Conservation (phyloP, 2,113 vertebrate genomes). For the Agapornis roseicollis region DNA sequence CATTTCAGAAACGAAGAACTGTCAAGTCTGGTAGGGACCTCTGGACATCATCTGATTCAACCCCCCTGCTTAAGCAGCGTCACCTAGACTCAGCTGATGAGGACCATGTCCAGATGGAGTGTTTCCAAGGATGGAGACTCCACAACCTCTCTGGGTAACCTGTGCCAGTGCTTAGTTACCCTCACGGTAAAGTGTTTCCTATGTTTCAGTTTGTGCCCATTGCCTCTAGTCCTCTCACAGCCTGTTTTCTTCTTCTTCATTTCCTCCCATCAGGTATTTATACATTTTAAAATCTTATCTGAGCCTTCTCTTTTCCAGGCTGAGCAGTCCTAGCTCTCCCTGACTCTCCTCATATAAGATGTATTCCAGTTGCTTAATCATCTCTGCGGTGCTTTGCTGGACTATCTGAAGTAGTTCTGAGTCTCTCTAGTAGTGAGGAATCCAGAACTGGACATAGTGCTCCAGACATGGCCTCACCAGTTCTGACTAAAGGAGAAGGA, state of each 20-base stretch:
- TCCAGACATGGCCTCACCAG: neutral
- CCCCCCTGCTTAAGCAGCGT: neutral
- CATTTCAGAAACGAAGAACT: neutral
- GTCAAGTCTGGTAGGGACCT: neutral
- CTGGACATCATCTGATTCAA: neutral
- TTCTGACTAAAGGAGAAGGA: neutral
- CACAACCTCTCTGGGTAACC: neutral
- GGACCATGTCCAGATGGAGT: neutral
- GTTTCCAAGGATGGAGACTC: neutral
- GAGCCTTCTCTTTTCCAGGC: neutral
- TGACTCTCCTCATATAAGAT: neutral
- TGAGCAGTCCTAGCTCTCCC: neutral
- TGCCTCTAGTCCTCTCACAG: neutral
- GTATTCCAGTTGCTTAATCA: neutral
- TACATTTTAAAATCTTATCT: neutral
- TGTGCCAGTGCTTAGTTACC: neutral
- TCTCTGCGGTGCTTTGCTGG: rapidly evolving
- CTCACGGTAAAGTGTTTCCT: neutral
- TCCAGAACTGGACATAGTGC: neutral
- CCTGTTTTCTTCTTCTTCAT: neutral
- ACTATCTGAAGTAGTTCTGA: neutral
- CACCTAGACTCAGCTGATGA: neutral
- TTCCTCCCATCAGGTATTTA: neutral
- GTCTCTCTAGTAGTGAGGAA: neutral
- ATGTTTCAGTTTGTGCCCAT: neutral